Conservation (phyloP, 2,113 vertebrate species). For the Progne subis region DNA sequence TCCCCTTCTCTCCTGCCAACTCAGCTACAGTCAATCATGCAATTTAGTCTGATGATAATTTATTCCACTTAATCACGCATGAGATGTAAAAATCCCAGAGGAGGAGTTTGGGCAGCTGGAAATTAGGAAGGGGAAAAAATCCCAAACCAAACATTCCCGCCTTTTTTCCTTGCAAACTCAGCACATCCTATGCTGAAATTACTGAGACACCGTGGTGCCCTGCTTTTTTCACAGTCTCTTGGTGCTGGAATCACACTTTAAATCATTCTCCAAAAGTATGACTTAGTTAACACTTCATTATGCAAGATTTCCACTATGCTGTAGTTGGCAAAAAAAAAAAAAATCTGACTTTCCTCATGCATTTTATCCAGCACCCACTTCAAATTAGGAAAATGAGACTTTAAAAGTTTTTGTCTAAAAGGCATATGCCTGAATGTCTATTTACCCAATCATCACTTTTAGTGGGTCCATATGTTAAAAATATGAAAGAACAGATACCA, state of each 20-base stretch:
- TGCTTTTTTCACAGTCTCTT: not conserved
- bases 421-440: not conserved
- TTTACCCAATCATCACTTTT: not conserved
- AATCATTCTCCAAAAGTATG: constrained; percentile 47
- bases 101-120: not conserved
- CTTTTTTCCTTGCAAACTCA: constrained; percentile 37
- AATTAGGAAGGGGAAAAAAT: not conserved
- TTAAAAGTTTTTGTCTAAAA: not conserved
- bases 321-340: constrained; percentile 20
- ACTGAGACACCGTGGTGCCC: constrained; percentile 13
- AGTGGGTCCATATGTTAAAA: not conserved
- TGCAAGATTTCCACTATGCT: constrained; percentile 28
- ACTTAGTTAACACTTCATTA: constrained; percentile 53
- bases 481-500: not conserved
- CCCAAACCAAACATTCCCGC: constrained; percentile 12
- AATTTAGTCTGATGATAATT: constrained; percentile 14
- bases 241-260: constrained; percentile 47
- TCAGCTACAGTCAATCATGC: not conserved
- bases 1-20: not conserved
- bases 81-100: not conserved
- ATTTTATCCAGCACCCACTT: constrained; percentile 20
- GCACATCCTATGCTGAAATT: not conserved
- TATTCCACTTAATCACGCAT: constrained; percentile 28
- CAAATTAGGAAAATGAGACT: constrained; percentile 23
- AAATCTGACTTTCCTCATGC: not conserved